Conservation (phyloP, 1,140 invertebrate genomes). For the Drosophila littoralis region DNA sequence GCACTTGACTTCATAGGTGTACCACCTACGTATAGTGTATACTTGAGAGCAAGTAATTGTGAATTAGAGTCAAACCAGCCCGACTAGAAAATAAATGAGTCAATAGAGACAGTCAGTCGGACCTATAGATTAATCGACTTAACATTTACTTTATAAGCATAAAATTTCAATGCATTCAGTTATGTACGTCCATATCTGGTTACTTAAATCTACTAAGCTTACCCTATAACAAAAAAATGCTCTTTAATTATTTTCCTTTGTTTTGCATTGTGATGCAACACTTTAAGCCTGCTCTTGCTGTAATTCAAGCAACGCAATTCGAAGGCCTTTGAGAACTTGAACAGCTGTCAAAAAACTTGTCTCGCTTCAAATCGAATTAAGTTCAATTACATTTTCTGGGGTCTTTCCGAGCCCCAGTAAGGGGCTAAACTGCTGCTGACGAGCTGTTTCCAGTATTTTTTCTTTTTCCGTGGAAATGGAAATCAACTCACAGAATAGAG, state of each 20-base stretch:
- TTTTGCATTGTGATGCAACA: not conserved
- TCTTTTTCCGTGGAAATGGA: conserved; percentile 55
- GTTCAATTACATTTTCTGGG: conserved; percentile 74
- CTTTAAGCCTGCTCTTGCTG: conserved; percentile 38
- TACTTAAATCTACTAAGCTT: too few relatives aligned
- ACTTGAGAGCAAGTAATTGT: not conserved
- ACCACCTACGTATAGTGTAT: conserved; percentile 16
- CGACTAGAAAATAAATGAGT: not conserved
- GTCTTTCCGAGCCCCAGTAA: conserved; percentile 18
- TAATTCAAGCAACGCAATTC: conserved; percentile 37
- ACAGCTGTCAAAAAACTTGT: conserved; percentile 78
- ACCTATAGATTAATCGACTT: too few relatives aligned
- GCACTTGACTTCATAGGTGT: conserved; percentile 23
- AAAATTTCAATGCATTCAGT: too few relatives aligned
- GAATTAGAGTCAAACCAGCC: not conserved
- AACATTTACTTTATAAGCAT: too few relatives aligned
- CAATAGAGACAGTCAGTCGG: too few relatives aligned
- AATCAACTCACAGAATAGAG: conserved; percentile 52
- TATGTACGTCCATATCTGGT: too few relatives aligned
- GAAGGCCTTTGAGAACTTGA: conserved; percentile 64
- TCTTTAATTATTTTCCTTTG: conserved; percentile 1
- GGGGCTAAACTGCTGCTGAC: conserved; percentile 41
- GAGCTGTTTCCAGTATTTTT: conserved; percentile 49
- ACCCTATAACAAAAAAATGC: not conserved
- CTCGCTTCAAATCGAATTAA: conserved; percentile 80